Base-by-base conservation (phyloP, 1,140 invertebrate genomes). In the Metopolophium dirhodum region DNA sequence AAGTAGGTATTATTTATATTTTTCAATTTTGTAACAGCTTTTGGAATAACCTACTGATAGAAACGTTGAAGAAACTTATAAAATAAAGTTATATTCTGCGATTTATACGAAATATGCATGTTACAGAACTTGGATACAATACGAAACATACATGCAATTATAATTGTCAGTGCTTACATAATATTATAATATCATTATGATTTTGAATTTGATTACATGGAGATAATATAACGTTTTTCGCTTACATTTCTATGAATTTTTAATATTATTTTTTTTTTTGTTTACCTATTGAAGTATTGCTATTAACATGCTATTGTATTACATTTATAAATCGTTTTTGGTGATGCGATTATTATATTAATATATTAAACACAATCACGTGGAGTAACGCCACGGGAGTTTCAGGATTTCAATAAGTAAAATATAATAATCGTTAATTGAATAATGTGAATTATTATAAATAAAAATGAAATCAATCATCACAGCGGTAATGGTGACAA, bases 361-460 rank as follows among this genome's bases (percentile, higher is more conserved):
- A 26, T 68, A n/a, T 77, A 77, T 77, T 77, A 77, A 77, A 77
- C 6, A 77, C 61, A 6, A 77, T n/a, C 61, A 77, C n/a, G 30
- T 0, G 30, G 61, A n/a, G n/a, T 18, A 77, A 77, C 61, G 61
- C 61, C 61, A 77, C 61, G 1, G 30, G 61, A n/a, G 61, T n/a
- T n/a, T 77, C 30, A 77, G 30, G n/a, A 77, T 77, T 77, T 77
- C n/a, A 77, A 77, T 77, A 18, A 77, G 61, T 77, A 77, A 77
- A 77, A 77, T 20, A n/a, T 77, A 77, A 18, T 77, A 77, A n/a
- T n/a, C 30, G n/a, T 77, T 35, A 23, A 77, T 77, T 77, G 61
- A 77, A 77, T 77, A 77, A 77, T 77, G 61, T n/a, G 61, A 77
- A 77, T n/a, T 77, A 77, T 77, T 77, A 77, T 77, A 77, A 77